Evolutionary conservation across 2,797 vertebrate species (phyloP).

Genomic region (Hydrolagus colliei): DNA sequence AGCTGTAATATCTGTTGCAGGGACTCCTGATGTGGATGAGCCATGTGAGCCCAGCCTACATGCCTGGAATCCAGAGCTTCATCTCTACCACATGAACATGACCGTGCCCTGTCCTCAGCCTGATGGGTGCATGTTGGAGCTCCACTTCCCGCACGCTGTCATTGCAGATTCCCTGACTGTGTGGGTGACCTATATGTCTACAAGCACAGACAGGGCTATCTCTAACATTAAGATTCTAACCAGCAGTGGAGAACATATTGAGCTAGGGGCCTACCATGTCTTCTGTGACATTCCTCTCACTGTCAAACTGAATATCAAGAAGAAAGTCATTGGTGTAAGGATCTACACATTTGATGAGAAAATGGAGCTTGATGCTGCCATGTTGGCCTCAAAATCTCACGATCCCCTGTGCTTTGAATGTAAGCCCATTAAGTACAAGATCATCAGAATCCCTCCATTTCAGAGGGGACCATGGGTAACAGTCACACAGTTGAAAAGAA

Average conservation of each 20-base stretch:
- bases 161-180: conserved; percentile 71
- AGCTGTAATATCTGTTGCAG: conserved; percentile 47
- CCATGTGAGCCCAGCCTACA: conserved; percentile 90
- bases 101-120: conserved; percentile 79
- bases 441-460: conserved; percentile 72
- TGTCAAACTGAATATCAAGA: conserved; percentile 61
- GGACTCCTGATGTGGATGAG: conserved; percentile 86
- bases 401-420: conserved; percentile 73
- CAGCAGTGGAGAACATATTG: conserved; percentile 63
- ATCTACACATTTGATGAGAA: conserved; percentile 87
- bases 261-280: conserved; percentile 72
- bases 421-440: conserved; percentile 63
- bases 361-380: conserved; percentile 84
- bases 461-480: conserved; percentile 39
- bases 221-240: conserved; percentile 74
- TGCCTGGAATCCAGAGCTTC: conserved; percentile 92
- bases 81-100: conserved; percentile 83
- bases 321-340: conserved; percentile 64
- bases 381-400: conserved; percentile 69
- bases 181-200: conserved; percentile 86
- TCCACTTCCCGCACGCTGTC: conserved; percentile 73
- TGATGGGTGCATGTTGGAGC: conserved; percentile 78
- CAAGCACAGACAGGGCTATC: conserved; percentile 58
- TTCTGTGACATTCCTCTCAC: conserved; percentile 87
- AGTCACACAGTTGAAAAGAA: conserved; percentile 55